These are phyloP conservation scores for Pasiphila rectangulata DNA, from an alignment of 2,888 invertebrate species.

Conservation along the genomic window DNA sequence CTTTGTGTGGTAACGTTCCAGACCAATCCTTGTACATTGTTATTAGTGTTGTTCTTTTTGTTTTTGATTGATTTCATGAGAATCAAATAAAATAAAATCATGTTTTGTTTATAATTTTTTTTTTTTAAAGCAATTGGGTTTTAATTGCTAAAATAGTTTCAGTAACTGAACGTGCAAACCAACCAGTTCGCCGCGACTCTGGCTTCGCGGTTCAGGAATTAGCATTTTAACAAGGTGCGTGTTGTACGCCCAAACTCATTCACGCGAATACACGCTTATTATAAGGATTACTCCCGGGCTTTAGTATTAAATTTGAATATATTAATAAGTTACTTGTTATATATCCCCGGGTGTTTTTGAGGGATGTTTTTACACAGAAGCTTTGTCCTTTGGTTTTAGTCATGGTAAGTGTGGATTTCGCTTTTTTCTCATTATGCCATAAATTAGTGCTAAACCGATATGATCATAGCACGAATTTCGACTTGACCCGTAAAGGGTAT, in stretches of 20 bases:
- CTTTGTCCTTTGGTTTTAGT: background rate
- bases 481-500: no score
- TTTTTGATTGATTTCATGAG: no score
- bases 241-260: constrained; percentile 14
- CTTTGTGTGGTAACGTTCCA: no score
- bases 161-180: background rate
- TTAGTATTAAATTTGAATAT: constrained; percentile 27
- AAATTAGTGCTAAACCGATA: no score
- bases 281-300: constrained; percentile 14
- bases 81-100: no score
- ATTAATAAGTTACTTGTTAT: constrained; percentile 21
- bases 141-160: background rate
- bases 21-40: no score
- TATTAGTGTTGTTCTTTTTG: no score
- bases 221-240: constrained; percentile 30
- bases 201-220: constrained; percentile 14
- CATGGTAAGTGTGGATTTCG: background rate
- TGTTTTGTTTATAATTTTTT: no score
- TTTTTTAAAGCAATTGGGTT: no score
- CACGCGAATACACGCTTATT: constrained; percentile 24
- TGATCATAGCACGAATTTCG: no score
- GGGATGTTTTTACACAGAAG: background rate
- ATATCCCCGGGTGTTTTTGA: constrained; percentile 4
- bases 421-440: background rate
- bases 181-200: background rate